phyloP scores from a whole-genome alignment of 2,888 invertebrate genomes.

The Eurois occulta region DNA sequence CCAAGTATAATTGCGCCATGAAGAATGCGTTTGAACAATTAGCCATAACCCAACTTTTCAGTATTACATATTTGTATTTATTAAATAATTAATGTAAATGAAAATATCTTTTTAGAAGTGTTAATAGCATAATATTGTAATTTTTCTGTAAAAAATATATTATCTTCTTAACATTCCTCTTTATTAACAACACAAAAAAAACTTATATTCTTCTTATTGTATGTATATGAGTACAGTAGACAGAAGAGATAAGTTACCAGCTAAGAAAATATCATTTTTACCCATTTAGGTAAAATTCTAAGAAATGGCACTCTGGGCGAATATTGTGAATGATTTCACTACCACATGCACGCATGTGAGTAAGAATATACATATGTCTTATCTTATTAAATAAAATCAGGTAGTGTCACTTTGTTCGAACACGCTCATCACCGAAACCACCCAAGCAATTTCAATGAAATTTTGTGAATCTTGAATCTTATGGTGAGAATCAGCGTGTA shows the following conservation, averaged over 20 bases:
- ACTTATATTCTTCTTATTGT: conserved; percentile 22
- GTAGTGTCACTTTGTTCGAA: background rate
- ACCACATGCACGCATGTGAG: too few relatives aligned
- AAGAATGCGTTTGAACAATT: background rate
- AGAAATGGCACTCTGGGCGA: background rate
- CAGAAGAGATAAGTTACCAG: background rate
- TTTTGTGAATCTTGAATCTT: too few relatives aligned
- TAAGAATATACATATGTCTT: background rate
- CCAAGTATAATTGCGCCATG: background rate
- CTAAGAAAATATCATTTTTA: background rate
- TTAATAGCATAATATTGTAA: conserved; percentile 5
- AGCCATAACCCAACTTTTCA: conserved; percentile 10
- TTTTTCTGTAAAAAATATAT: background rate
- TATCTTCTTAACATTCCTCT: background rate
- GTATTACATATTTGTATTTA: conserved; percentile 39
- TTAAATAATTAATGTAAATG: conserved; percentile 5
- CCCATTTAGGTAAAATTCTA: too few relatives aligned
- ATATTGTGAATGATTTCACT: background rate
- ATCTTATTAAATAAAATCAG: too few relatives aligned
- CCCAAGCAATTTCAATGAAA: background rate
- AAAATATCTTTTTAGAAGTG: background rate
- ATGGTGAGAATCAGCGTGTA: too few relatives aligned
- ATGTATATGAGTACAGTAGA: background rate
- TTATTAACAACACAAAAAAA: too few relatives aligned
- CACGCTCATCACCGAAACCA: background rate